phyloP scores from a whole-genome alignment of 2,888 invertebrate genomes.

The Agrotis segetum region DNA sequence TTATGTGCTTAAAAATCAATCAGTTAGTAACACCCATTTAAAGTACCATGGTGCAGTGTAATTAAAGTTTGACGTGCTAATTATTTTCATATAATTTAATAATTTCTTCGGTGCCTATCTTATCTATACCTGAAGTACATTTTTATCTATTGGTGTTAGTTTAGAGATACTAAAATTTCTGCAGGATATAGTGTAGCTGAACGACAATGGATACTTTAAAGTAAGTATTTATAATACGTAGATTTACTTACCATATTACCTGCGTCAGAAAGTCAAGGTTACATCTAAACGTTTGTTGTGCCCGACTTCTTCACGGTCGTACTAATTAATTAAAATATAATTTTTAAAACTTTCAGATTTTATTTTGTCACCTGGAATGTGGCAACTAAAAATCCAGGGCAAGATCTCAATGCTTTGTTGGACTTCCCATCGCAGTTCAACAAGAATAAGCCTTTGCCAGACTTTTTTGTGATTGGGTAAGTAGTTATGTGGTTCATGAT shows the following conservation, averaged over 20 bases:
- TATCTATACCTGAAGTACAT: slow-evolving; percentile 67
- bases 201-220: slow-evolving; percentile 79
- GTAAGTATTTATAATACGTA: slow-evolving; percentile 62
- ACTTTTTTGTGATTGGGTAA: slow-evolving; percentile 96
- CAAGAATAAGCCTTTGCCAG: slow-evolving; percentile 93
- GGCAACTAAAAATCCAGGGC: slow-evolving; percentile 94
- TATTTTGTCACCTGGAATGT: slow-evolving; percentile 98
- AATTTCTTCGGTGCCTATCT: slow-evolving; percentile 64
- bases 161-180: slow-evolving; percentile 46
- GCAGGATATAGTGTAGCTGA: slow-evolving; percentile 25
- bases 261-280: slow-evolving; percentile 77
- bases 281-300: slow-evolving; percentile 42
- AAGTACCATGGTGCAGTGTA: slow-evolving; percentile 32
- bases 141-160: slow-evolving; percentile 59
- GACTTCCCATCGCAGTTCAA: slow-evolving; percentile 92
- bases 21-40: not conserved
- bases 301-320: slow-evolving; percentile 40
- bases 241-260: slow-evolving; percentile 32
- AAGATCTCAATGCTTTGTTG: slow-evolving; percentile 93
- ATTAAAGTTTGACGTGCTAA: slow-evolving; percentile 13
- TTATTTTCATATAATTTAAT: slow-evolving; percentile 29
- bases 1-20: slow-evolving; percentile 6
- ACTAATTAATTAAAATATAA: slow-evolving; percentile 18
- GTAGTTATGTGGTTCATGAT: slow-evolving; percentile 61
- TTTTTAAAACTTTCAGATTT: slow-evolving; percentile 89